Conservation (phyloP, 2,797 vertebrate genomes). For the Sparus aurata region DNA sequence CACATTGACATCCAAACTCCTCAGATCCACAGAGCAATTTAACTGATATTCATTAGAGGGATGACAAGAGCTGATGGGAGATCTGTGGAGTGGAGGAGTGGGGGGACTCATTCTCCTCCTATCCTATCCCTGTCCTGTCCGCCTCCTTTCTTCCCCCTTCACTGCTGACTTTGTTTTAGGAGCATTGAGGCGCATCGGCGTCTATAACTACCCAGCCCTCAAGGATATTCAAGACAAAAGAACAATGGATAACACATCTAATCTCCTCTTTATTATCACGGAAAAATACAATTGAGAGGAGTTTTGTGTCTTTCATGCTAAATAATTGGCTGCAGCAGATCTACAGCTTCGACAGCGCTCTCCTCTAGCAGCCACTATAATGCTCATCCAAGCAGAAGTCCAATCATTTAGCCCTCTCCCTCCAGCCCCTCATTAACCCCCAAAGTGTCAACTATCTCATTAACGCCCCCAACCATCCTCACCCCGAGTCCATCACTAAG, state of each 20-base stretch:
- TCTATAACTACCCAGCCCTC: slow-evolving; percentile 79
- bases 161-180: slow-evolving; percentile 84
- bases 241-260: slow-evolving; percentile 81
- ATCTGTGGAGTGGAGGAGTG: slow-evolving; percentile 81
- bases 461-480: slow-evolving; percentile 78
- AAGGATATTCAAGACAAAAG: slow-evolving; percentile 80
- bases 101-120: slow-evolving; percentile 84
- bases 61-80: slow-evolving; percentile 99
- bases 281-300: slow-evolving; percentile 73
- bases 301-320: slow-evolving; percentile 74
- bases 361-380: slow-evolving; percentile 73
- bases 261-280: slow-evolving; percentile 78
- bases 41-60: slow-evolving; percentile 99
- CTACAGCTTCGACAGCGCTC: slow-evolving; percentile 58
- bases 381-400: slow-evolving; percentile 84
- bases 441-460: slow-evolving; percentile 86
- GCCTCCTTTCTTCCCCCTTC: slow-evolving; percentile 80
- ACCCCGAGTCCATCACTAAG: slow-evolving; percentile 71
- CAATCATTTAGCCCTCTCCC: slow-evolving; percentile 85
- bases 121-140: slow-evolving; percentile 82
- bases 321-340: slow-evolving; percentile 78
- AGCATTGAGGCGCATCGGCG: slow-evolving; percentile 79
- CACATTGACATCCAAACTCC: slow-evolving; percentile 99
- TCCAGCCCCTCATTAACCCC: slow-evolving; percentile 85
- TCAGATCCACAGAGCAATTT: slow-evolving; percentile 99